These are phyloP conservation scores for Campoletis raptor DNA, from an alignment of 2,888 invertebrate genomes.

Conservation along the genomic window DNA sequence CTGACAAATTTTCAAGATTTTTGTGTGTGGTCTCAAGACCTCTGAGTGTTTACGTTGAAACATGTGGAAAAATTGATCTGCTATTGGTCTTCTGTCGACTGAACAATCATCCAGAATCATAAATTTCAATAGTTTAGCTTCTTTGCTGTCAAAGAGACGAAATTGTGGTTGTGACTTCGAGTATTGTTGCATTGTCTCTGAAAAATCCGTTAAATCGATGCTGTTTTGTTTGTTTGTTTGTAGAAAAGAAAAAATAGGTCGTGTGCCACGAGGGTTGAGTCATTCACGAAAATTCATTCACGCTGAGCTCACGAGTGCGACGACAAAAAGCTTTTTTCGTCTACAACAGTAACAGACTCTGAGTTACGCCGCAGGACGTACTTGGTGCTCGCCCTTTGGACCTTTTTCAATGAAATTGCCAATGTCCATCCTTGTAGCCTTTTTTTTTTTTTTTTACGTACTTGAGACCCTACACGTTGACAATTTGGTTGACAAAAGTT, in stretches of 20 bases:
- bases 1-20: slow-evolving; percentile 26
- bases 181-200: slow-evolving; percentile 35
- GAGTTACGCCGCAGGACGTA: slow-evolving; percentile 51
- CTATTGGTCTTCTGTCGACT: not conserved
- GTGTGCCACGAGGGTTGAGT: slow-evolving; percentile 22
- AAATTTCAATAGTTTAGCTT: slow-evolving; percentile 8
- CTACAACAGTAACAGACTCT: slow-evolving; percentile 12
- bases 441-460: slow-evolving; percentile 74
- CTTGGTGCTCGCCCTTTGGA: slow-evolving; percentile 21
- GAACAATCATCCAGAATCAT: slow-evolving; percentile 9
- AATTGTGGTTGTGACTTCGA: slow-evolving; percentile 27
- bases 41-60: not conserved
- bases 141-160: slow-evolving; percentile 18
- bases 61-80: slow-evolving; percentile 14
- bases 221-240: slow-evolving; percentile 32
- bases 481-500: slow-evolving; percentile 51
- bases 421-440: slow-evolving; percentile 61
- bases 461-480: slow-evolving; percentile 72
- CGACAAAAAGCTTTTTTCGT: slow-evolving; percentile 49
- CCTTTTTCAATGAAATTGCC: slow-evolving; percentile 72
- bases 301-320: slow-evolving; percentile 42
- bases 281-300: slow-evolving; percentile 56
- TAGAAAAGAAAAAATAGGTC: not conserved
- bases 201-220: slow-evolving; percentile 65
- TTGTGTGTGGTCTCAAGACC: not conserved